Evolutionary conservation across 2,888 invertebrate genomes (phyloP).

Genomic region (Pandemis heparana): DNA sequence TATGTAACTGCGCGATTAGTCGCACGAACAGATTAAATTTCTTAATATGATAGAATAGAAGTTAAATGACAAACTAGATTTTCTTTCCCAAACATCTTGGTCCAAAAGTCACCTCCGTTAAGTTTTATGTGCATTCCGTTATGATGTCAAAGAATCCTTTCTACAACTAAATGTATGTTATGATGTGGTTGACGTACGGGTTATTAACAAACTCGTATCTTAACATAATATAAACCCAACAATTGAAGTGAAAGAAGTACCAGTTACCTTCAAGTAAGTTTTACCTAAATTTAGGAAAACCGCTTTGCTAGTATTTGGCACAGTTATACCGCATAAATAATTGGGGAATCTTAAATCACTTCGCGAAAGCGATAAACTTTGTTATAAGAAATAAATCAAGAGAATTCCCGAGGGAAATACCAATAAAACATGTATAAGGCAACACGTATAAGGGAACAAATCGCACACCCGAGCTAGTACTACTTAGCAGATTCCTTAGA

Average conservation of each 20-base stretch:
- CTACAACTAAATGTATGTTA: too few relatives aligned
- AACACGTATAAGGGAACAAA: slow-evolving; percentile 35
- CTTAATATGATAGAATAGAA: not conserved
- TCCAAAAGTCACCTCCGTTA: not conserved
- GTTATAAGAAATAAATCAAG: slow-evolving; percentile 30
- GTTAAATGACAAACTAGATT: not conserved
- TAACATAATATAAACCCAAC: too few relatives aligned
- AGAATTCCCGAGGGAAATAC: slow-evolving; percentile 30
- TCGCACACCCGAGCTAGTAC: slow-evolving; percentile 25
- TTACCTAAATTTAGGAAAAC: not conserved
- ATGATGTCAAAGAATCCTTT: not conserved
- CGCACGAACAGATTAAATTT: not conserved
- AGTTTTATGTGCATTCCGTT: not conserved
- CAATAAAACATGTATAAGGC: slow-evolving; percentile 34
- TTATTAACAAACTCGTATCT: too few relatives aligned
- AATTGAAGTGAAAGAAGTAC: too few relatives aligned
- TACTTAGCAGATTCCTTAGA: slow-evolving; percentile 31
- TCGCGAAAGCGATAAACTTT: slow-evolving; percentile 29
- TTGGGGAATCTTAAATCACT: slow-evolving; percentile 7
- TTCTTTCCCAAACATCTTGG: not conserved
- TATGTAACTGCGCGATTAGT: not conserved
- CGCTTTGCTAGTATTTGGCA: not conserved
- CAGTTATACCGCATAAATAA: slow-evolving; percentile 1
- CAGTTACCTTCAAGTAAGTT: not conserved
- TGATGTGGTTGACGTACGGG: too few relatives aligned